A percentile compares a stretch with the other conserved stretches of the same genome.
Conservation (phyloP, 37 sponge, comb jelly and placozoan species). For the Hexactinellida sp. region DNA sequence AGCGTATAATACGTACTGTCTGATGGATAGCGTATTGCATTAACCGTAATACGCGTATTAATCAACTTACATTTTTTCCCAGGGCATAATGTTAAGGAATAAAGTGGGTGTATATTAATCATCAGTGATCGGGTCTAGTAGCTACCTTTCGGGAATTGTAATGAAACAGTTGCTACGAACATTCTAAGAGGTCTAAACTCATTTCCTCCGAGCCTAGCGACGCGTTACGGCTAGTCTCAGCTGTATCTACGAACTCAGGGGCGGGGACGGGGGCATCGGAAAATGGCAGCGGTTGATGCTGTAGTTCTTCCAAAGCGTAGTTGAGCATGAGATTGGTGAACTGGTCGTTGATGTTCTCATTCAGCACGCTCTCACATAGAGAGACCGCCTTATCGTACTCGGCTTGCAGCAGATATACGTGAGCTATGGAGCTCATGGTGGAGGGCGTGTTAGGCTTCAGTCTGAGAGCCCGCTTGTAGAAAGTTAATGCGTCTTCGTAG, state of each 20-base stretch:
- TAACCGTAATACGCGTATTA: too few species aligned
- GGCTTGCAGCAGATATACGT: constrained; percentile 37
- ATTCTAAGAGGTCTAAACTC: background rate
- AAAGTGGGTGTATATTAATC: too few species aligned
- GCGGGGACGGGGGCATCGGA: background rate
- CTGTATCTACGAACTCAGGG: background rate
- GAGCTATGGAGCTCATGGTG: constrained; percentile 53
- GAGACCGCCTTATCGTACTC: constrained; percentile 23
- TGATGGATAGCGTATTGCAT: too few species aligned
- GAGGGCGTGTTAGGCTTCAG: constrained; percentile 30
- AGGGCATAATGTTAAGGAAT: too few species aligned
- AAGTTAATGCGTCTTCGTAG: constrained; percentile 32
- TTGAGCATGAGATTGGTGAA: background rate
- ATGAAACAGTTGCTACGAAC: too few species aligned
- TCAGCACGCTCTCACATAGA: background rate
- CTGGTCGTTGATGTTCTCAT: background rate
- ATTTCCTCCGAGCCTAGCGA: background rate
- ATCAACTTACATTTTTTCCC: too few species aligned
- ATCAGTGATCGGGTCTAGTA: too few species aligned
- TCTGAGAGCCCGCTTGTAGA: constrained; percentile 36
- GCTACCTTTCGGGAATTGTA: too few species aligned
- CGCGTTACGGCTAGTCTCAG: background rate
- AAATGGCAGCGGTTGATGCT: background rate
- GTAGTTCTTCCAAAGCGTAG: background rate
- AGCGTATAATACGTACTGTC: too few species aligned